Base-by-base conservation (phyloP, 2,888 invertebrate species). In the Troides oblongomaculatus region DNA sequence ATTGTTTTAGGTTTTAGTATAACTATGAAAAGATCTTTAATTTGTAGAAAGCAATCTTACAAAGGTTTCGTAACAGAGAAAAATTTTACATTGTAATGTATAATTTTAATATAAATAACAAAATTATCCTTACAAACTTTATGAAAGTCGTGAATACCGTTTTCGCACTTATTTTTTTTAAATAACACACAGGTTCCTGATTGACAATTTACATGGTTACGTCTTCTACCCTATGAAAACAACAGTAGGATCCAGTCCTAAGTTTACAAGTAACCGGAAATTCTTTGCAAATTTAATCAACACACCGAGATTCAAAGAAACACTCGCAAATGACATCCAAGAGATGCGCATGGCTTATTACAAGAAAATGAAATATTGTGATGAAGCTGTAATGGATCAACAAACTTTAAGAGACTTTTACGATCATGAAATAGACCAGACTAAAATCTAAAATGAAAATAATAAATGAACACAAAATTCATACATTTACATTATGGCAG, bases 271-370 rank as follows among this genome's bases (percentile, higher is more conserved):
- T n/a, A 89, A 91, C 72, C 80, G 89, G 46, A 89, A 87, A 66
- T 90, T 87, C 76, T 89, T 92, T 66, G 87, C 88, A 10, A 90
- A 92, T 72, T 74, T 92, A 75, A 78, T 92, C 43, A 76, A 76
- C 39, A 81, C 85, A 39, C 66, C 78, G 1, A 79, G 73, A 0
- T 91, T 90, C 68, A 88, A 84, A 76, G 80, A 80, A 30, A 84
- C 85, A 80, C 53, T 90, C n/a, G 76, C 74, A n/a, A 79, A 74
- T 46, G 90, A 92, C 71, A 73, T 78, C 62, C 77, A 79, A 2
- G 77, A 79, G 61, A 69, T 89, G 10, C 79, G 79, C 60, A 74
- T 69, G 18, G 80, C 80, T 56, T 63, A 77, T 2, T 64, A 84
- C 0, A 79, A 79, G 21, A 90, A 91, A 76, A 74, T 88, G 73